Evolutionary conservation across 2,888 invertebrate genomes (phyloP), one percentile per base, ranked within the genome.

Genomic region (Drosophila ezoana): DNA sequence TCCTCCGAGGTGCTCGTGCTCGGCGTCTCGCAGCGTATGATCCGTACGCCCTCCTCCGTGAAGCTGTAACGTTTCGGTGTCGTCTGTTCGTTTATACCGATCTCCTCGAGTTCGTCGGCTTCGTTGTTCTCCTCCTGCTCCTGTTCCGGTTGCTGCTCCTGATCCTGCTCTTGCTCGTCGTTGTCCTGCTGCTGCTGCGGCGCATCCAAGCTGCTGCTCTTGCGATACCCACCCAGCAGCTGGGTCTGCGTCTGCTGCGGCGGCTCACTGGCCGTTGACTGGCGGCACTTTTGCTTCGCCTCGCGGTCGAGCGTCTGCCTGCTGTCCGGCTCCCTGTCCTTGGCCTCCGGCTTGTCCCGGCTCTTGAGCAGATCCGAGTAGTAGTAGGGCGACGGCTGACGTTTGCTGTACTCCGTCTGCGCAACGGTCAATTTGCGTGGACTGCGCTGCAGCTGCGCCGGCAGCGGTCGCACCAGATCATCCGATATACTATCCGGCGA

Each of bases 311-410:
- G 79, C 1, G 63, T 72, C 35, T 54, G 73, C 90, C 91, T 52
- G 35, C 28, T 28, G 28, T 28, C 28, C 28, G 28, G 28, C 28
- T 28, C 28, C 28, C 8, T 28, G 28, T 85, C 65, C 76, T 87
- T 90, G 3, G 79, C 82, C 47, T 54, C 52, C 3, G 64, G 73
- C 53, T 73, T 70, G 56, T 88, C 87, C 37, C 85, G 85, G 18
- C 89, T 91, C 82, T 94, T 94, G 69, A 96, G 95, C 56, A 96
- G 92, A 90, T 96, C 96, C 1, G 96, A 96, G 94, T 96, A 96
- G 86, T 96, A 96, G 90, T 96, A 96, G 1, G 96, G 96, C 61
- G 96, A 96, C 11, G 96, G 96, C 90, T 96, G 96, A 37, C 96
- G 94, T 90, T 93, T 94, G 65, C 89, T 89, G 71, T 89, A 81